phyloP scores from a whole-genome alignment of 2,113 vertebrate species.

The Paratilapia polleni region DNA sequence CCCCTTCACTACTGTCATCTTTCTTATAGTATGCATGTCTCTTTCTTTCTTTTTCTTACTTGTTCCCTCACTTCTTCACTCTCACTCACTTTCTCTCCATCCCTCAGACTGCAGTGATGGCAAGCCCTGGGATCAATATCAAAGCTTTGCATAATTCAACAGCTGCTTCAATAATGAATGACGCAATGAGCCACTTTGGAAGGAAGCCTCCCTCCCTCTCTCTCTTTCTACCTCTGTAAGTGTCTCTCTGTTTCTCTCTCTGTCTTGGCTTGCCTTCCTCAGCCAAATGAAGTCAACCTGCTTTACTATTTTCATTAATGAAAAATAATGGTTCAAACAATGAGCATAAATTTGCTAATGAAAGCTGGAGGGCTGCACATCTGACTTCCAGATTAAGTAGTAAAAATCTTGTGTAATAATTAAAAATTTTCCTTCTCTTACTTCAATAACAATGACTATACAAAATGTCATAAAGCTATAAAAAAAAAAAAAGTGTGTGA shows the following conservation, averaged over 20 bases:
- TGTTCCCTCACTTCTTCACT: not conserved
- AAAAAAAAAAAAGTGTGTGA: not conserved
- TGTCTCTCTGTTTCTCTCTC: not conserved
- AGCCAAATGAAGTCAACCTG: not conserved
- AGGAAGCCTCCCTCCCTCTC: slow-evolving; percentile 6
- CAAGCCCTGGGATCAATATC: slow-evolving; percentile 64
- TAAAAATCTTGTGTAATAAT: not conserved
- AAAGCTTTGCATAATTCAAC: slow-evolving; percentile 69
- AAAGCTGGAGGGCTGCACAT: not conserved
- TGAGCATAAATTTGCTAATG: not conserved
- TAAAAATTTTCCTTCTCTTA: not conserved
- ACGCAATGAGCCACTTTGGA: slow-evolving; percentile 52
- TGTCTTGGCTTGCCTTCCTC: not conserved
- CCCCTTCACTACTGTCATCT: not conserved
- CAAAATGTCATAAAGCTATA: not conserved
- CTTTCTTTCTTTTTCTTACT: not conserved
- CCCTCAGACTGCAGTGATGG: slow-evolving; percentile 44
- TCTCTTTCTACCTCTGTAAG: not conserved
- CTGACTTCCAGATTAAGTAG: not conserved
- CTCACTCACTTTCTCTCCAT: slow-evolving; percentile 15
- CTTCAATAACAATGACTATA: not conserved
- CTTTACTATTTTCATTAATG: not conserved
- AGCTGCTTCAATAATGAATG: slow-evolving; percentile 64
- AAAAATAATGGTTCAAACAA: not conserved
- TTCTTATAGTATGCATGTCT: not conserved